A percentile compares a stretch with the other conserved stretches of the same genome.
Evolutionary conservation across 1,140 invertebrate species (phyloP).

Genomic region (Pentalonia nigronervosa): DNA sequence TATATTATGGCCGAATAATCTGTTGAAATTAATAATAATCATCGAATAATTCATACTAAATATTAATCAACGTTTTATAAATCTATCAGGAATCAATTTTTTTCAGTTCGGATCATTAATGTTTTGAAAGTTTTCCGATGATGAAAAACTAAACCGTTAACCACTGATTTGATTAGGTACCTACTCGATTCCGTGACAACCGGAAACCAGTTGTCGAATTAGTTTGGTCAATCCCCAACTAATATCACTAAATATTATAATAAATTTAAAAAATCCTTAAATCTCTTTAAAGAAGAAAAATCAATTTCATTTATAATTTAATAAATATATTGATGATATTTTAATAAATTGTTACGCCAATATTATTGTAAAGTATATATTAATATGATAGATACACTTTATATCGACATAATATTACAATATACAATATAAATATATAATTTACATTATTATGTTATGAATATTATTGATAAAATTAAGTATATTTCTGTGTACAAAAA

Average conservation of each 20-base stretch:
- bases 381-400: not conserved
- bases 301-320: not conserved
- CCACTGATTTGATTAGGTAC: not conserved
- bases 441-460: not conserved
- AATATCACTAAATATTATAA: not conserved
- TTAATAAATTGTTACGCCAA: not conserved
- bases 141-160: not conserved
- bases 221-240: not conserved
- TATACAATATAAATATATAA: not conserved
- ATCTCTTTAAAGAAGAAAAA: not conserved
- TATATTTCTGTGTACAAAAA: not conserved
- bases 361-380: not conserved
- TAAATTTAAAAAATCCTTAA: not conserved
- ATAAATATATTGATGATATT: too few relatives aligned
- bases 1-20: not conserved
- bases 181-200: not conserved
- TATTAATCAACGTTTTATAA: not conserved
- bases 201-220: not conserved
- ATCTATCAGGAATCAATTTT: not conserved
- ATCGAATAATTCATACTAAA: not conserved
- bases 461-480: conserved; percentile 14
- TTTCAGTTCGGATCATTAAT: not conserved
- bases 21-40: not conserved
- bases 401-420: not conserved
- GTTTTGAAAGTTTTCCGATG: not conserved